phyloP scores from a whole-genome alignment of 1,140 invertebrate species.

The Octopus sinensis region DNA sequence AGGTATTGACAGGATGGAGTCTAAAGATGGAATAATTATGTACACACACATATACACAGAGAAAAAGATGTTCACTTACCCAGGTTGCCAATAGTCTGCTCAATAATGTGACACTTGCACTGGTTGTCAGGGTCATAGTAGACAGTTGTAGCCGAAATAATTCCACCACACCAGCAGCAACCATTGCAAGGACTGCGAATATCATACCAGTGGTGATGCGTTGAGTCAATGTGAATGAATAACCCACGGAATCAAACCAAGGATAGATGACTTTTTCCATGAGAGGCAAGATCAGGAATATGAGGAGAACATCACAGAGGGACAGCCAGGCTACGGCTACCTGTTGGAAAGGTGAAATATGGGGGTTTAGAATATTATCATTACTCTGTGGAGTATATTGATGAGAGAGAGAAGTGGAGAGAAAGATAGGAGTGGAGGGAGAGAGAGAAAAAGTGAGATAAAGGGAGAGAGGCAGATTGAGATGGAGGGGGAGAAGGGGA shows the following conservation, averaged over 20 bases:
- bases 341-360: slow-evolving; percentile 3
- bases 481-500: no score
- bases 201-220: slow-evolving; percentile 59
- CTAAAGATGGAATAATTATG: no score
- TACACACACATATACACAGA: slow-evolving; percentile 35
- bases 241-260: slow-evolving; percentile 35
- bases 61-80: slow-evolving; percentile 13
- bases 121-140: slow-evolving; percentile 27
- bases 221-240: slow-evolving; percentile 37
- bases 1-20: no score
- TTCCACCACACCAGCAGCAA: slow-evolving; percentile 56
- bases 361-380: no score
- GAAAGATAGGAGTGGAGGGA: no score
- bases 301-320: slow-evolving; percentile 58
- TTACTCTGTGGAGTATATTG: no score
- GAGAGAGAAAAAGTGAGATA: not conserved
- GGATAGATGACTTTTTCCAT: slow-evolving; percentile 60
- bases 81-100: slow-evolving; percentile 39
- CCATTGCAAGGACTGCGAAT: slow-evolving; percentile 56
- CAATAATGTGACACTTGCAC: slow-evolving; percentile 28
- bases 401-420: no score
- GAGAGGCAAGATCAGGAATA: slow-evolving; percentile 57
- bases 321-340: slow-evolving; percentile 59
- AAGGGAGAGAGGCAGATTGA: not conserved
- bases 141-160: slow-evolving; percentile 34